phyloP scores from a whole-genome alignment of 2,888 invertebrate species.

The Synanthedon formicaeformis region DNA sequence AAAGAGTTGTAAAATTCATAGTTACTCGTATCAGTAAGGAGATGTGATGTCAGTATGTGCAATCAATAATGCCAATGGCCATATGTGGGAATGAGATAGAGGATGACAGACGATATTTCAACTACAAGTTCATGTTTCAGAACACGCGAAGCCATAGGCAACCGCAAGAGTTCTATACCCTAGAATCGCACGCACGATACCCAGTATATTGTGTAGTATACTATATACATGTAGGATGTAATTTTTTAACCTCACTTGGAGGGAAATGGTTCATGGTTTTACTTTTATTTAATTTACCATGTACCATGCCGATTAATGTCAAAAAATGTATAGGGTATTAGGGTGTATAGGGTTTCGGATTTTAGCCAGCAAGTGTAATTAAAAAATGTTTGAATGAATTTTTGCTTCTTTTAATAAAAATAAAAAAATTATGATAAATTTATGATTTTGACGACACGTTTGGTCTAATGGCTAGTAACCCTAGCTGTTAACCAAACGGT shows the following conservation, averaged over 20 bases:
- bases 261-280: neutral
- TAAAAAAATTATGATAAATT: too few species aligned
- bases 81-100: neutral
- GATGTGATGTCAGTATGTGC: too few species aligned
- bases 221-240: too few species aligned
- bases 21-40: too few species aligned
- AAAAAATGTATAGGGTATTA: neutral
- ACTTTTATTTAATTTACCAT: neutral
- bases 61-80: neutral
- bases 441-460: too few species aligned
- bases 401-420: too few species aligned
- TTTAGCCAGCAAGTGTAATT: neutral
- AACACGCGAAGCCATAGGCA: slow-evolving; percentile 1
- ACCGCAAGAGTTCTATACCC: slow-evolving; percentile 1
- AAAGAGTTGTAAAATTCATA: too few species aligned
- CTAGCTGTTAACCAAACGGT: too few species aligned
- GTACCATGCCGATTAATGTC: neutral
- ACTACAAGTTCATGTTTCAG: slow-evolving; percentile 2
- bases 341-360: neutral
- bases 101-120: neutral
- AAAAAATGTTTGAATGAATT: too few species aligned
- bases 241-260: neutral
- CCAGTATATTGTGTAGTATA: too few species aligned
- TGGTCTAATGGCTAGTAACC: too few species aligned
- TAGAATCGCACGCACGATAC: too few species aligned